Conservation (phyloP, 2,888 invertebrate species). For the Epistrophe eligans region DNA sequence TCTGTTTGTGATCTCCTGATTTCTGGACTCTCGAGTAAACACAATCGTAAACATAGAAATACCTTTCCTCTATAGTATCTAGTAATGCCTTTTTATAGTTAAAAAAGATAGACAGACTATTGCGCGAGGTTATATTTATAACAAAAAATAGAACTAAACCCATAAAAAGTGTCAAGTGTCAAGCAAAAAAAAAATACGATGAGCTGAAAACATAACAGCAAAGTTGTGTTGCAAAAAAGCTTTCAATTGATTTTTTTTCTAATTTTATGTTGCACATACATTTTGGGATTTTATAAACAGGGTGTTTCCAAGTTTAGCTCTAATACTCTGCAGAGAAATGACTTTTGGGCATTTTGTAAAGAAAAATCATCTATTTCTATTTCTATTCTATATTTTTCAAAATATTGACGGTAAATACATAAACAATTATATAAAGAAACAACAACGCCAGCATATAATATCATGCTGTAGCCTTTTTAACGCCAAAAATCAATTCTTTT, state of each 20-base stretch:
- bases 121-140: slow-evolving; percentile 4
- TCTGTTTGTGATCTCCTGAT: slow-evolving; percentile 32
- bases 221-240: slow-evolving; percentile 19
- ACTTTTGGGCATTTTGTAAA: no score
- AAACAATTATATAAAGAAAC: no score
- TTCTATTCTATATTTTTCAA: no score
- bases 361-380: no score
- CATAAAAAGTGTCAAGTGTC: slow-evolving; percentile 30
- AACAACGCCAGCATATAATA: no score
- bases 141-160: background rate
- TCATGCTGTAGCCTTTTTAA: no score
- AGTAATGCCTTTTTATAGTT: slow-evolving; percentile 73
- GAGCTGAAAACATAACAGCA: slow-evolving; percentile 3
- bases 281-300: background rate
- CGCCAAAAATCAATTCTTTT: no score
- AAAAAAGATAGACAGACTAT: slow-evolving; percentile 12
- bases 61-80: background rate
- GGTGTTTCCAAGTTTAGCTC: no score
- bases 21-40: slow-evolving; percentile 18
- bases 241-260: slow-evolving; percentile 20
- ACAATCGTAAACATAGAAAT: background rate
- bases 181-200: background rate
- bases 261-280: background rate
- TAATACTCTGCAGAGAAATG: no score
- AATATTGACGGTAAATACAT: no score